Conservation (phyloP, 2,797 vertebrate genomes). For the Ctenochaetus hawaiiensis region DNA sequence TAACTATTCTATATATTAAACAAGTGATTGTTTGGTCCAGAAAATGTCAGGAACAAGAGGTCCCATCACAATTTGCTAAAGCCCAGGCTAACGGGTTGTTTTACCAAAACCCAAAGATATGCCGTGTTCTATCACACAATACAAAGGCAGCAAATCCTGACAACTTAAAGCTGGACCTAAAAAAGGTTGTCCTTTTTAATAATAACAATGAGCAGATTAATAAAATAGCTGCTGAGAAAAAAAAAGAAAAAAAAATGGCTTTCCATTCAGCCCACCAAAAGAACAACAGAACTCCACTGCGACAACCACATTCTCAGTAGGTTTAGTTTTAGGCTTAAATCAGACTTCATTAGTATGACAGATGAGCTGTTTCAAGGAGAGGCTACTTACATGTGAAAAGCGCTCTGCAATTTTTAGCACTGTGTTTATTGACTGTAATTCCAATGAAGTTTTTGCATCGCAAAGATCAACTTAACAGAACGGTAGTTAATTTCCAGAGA, state of each 20-base stretch:
- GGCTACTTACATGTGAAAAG: not conserved
- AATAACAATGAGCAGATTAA: not conserved
- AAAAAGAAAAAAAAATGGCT: too few species aligned
- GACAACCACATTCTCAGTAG: not conserved
- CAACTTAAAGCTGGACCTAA: conserved; percentile 9
- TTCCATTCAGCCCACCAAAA: not conserved
- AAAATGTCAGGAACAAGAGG: conserved; percentile 5
- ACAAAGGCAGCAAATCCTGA: conserved; percentile 11
- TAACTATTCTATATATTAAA: conserved; percentile 9
- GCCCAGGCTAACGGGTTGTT: conserved; percentile 2
- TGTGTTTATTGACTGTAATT: not conserved
- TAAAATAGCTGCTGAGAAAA: not conserved
- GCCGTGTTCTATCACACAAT: conserved; percentile 13
- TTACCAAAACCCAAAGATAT: conserved; percentile 21
- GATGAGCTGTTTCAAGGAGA: not conserved
- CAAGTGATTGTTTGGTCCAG: conserved; percentile 7
- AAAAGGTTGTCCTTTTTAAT: not conserved
- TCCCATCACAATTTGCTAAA: conserved; percentile 10
- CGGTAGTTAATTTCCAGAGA: not conserved
- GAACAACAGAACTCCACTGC: not conserved
- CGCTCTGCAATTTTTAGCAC: not conserved
- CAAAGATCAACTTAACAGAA: conserved; percentile 7
- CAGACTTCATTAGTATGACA: not conserved
- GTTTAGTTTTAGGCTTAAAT: conserved; percentile 1
- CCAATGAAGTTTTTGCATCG: not conserved